Base-by-base conservation (phyloP, 2,888 invertebrate species). In the Andrena camellia region DNA sequence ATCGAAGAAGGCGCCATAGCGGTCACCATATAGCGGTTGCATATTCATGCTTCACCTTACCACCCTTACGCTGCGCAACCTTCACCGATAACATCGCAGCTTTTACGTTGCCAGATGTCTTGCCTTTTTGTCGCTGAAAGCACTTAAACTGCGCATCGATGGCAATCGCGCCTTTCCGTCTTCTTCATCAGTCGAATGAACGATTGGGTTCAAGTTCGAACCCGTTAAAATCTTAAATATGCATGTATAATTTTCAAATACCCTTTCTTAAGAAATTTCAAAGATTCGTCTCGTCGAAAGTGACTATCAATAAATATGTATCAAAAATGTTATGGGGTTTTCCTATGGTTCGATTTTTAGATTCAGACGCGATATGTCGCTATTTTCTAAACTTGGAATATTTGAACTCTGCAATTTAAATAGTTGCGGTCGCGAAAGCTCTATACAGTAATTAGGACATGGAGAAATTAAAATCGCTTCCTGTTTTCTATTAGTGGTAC, bases 21-120 rank as follows among this genome's bases (percentile, higher is more conserved):
- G 70, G 78, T 70, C 52, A 75, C 35, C 62, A 77, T 64, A n/a
- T n/a, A 90, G 84, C 91, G 89, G 90, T 91, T 92, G 91, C 90
- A 92, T 92, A 92, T 92, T 92, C 92, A 91, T 92, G 91, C 85
- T 20, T 87, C 87, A 88, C 87, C 89, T 89, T 90, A 87, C 87
- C 81, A 73, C 83, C 76, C 83, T 84, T 70, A 68, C 83, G 87
- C 77, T 86, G 88, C 83, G 84, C 88, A 90, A 88, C 85, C 90
- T 81, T 86, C 66, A 83, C 84, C 86, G 91, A 90, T 91, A 90
- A 81, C 86, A 91, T 91, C 91, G 81, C 81, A 78, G 87, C 83
- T 84, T 86, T 86, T 82, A 85, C 82, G 82, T 75, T 68, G 59
- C 29, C 75, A 84, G 79, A 83, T 81, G 85, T 83, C 86, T 78